These are phyloP conservation scores for Sphenodon punctatus DNA, from an alignment of 2,797 vertebrate species.

Conservation along the genomic window DNA sequence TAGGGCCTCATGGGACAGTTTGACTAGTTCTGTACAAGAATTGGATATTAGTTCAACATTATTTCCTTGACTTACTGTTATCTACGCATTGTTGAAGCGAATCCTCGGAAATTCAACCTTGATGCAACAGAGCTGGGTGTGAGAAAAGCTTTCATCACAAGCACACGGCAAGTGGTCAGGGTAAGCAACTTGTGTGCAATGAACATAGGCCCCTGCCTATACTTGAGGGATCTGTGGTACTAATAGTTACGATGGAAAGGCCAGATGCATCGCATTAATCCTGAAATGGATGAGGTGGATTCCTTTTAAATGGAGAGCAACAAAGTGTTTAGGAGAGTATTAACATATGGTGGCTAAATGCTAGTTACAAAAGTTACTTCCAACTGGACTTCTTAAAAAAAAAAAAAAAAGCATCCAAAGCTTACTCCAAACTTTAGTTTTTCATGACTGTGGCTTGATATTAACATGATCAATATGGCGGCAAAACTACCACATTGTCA, in stretches of 20 bases:
- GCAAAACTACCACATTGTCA: not conserved
- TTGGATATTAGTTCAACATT: fast-evolving
- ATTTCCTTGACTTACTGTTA: constrained; percentile 71
- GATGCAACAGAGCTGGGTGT: constrained; percentile 87
- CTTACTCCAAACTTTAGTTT: not conserved
- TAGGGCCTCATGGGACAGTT: fast-evolving
- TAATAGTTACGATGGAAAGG: not conserved
- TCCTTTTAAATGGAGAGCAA: not conserved
- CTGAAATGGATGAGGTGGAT: not conserved
- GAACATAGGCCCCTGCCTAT: not conserved
- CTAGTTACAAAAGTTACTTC: constrained; percentile 10
- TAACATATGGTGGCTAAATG: not conserved
- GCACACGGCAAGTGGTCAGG: constrained; percentile 90
- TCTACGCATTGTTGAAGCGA: constrained; percentile 92
- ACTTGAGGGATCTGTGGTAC: not conserved
- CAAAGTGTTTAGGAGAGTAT: not conserved
- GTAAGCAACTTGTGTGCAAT: constrained; percentile 69
- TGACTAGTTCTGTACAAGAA: fast-evolving
- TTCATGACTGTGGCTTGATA: constrained; percentile 16
- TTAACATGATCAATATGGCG: not conserved
- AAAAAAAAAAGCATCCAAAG: too few species aligned
- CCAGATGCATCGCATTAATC: not conserved
- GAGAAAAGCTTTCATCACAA: constrained; percentile 94
- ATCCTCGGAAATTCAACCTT: constrained; percentile 97
- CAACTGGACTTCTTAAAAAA: not conserved